Base-by-base conservation (phyloP, 2,797 vertebrate genomes). In the Erethizon dorsatum region DNA sequence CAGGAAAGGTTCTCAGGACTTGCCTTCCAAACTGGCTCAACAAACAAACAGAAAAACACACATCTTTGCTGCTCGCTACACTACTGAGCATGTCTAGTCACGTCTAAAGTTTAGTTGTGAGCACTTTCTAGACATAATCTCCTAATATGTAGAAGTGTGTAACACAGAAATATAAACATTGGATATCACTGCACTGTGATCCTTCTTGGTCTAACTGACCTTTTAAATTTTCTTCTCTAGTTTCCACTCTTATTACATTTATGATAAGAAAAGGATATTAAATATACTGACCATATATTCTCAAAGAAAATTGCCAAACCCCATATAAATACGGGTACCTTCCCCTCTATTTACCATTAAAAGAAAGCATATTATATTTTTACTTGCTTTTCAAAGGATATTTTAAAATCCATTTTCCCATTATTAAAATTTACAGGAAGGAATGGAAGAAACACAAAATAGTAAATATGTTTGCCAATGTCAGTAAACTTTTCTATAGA, bases 401-500 rank as follows among this genome's bases (percentile, higher is more conserved):
- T 67, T 88, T 96, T 87, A 54, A 96, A 96, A 82, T 10, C 20
- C 33, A 33, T 45, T 90, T 92, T 59, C 33, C 5, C 31, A 33
- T 90, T 65, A 80, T 78, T 91, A 67, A 33, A 83, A 93, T 84
- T 45, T 80, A 56, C 45, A 61, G 45, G 50, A 83, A 50, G 80
- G 20, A 9, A 83, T 11, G 31, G 17, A 17, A 91, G 31, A 86
- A 20, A 0, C 80, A 90, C 11, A 4, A 24, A 69, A 41, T 18
- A 92, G 45, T 45, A 47, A 83, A 83, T 12, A 41, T n/a, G 50
- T 45, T 33, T 56, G 61, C 71, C 52, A 63, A 95, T 79, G 22
- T 14, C 28, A 86, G 50, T 59, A 69, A 37, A 79, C 24, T 83
- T 95, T 90, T 90, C 80, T 59, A 18, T 69, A 83, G 5, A 31